Conservation (phyloP, 2,797 vertebrate genomes). For the Peromyscus attwateri region DNA sequence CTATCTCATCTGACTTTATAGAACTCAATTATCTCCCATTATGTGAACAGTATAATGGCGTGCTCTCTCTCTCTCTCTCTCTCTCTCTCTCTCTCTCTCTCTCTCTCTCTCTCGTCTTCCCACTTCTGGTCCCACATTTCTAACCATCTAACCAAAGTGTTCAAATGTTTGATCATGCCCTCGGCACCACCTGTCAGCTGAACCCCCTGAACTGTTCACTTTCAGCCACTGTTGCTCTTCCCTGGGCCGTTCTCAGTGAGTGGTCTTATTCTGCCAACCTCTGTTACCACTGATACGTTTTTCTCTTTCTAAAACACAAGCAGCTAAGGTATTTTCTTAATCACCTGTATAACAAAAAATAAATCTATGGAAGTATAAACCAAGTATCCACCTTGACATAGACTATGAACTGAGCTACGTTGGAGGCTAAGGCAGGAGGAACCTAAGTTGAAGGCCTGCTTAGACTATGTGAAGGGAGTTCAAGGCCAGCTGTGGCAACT, state of each 20-base stretch:
- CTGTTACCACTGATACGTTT: background rate
- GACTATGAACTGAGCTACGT: background rate
- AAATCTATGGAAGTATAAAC: background rate
- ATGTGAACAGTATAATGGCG: too few relatives aligned
- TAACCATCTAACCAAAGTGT: background rate
- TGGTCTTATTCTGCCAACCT: background rate
- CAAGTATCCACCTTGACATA: background rate
- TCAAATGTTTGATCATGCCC: background rate
- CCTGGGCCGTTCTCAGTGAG: background rate
- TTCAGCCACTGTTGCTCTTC: background rate
- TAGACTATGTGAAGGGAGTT: background rate
- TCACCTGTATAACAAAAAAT: background rate
- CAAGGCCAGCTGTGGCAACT: background rate
- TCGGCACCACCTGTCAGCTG: background rate
- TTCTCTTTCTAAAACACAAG: background rate
- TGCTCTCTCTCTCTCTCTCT: background rate
- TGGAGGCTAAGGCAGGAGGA: background rate
- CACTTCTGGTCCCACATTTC: too few relatives aligned
- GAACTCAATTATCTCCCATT: background rate
- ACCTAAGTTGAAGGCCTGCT: background rate
- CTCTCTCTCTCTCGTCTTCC: fast-evolving
- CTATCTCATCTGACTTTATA: background rate
- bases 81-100: background rate
- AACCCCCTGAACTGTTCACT: background rate
- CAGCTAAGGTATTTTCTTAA: background rate